A percentile compares a stretch with the other conserved stretches of the same genome.
phyloP scores from a whole-genome alignment of 2,888 invertebrate genomes.

The Drosophila heteroneura region DNA sequence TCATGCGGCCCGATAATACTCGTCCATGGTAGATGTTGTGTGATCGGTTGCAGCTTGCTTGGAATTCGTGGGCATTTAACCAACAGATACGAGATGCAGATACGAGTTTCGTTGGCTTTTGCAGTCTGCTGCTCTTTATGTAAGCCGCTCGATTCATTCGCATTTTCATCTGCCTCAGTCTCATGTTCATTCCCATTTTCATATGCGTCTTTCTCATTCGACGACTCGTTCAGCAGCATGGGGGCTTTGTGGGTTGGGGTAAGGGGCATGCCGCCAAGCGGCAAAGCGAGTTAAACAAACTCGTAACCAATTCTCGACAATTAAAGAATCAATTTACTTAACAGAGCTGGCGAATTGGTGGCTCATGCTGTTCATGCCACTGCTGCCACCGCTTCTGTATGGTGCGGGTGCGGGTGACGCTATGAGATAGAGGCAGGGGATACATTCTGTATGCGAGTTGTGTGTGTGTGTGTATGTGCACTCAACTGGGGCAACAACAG shows the following conservation, averaged over 20 bases:
- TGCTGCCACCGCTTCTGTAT: conserved; percentile 18
- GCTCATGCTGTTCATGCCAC: conserved; percentile 25
- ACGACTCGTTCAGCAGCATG: conserved; percentile 45
- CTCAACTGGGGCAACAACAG: conserved; percentile 45
- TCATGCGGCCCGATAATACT: conserved; percentile 39
- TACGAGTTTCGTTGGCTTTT: conserved; percentile 29
- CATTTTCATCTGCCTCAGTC: conserved; percentile 12
- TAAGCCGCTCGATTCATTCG: conserved; percentile 51
- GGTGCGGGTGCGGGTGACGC: conserved; percentile 56
- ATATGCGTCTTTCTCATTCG: neutral
- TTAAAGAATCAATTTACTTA: conserved; percentile 79
- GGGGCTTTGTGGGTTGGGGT: conserved; percentile 66
- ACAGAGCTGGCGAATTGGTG: conserved; percentile 75
- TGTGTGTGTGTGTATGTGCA: conserved; percentile 32
- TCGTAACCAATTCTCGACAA: conserved; percentile 79
- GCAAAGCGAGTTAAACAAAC: conserved; percentile 73
- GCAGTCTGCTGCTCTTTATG: conserved; percentile 29
- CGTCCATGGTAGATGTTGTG: conserved; percentile 5
- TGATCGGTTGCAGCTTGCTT: conserved; percentile 8
- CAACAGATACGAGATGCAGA: conserved; percentile 38
- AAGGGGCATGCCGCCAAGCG: conserved; percentile 49
- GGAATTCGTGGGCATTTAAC: conserved; percentile 31
- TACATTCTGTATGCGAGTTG: neutral
- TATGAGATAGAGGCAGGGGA: conserved; percentile 26
- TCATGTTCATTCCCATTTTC: neutral